phyloP scores from a whole-genome alignment of 2,888 invertebrate species.

The Caenorhabditis sp. region DNA sequence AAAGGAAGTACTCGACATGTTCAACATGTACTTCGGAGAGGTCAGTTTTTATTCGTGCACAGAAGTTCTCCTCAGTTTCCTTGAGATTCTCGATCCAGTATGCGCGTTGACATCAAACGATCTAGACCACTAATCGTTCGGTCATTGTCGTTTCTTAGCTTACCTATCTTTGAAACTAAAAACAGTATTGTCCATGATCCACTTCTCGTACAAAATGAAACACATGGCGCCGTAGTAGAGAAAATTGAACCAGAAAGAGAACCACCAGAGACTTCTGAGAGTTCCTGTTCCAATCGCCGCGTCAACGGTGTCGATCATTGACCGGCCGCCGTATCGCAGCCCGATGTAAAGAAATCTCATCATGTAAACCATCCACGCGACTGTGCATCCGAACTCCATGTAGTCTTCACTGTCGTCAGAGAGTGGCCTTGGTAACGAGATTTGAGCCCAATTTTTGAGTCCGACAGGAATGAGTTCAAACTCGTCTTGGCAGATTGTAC shows the following conservation, averaged over 20 bases:
- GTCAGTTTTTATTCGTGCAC: conserved; percentile 61
- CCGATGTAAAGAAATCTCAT: conserved; percentile 41
- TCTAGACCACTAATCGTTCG: conserved; percentile 7
- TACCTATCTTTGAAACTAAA: conserved; percentile 62
- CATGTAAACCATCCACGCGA: conserved; percentile 72
- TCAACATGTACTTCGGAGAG: conserved; percentile 85
- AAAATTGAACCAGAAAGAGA: conserved; percentile 73
- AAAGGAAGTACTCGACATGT: conserved; percentile 93
- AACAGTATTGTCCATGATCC: conserved; percentile 68
- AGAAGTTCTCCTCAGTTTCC: background rate
- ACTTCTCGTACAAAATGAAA: conserved; percentile 63
- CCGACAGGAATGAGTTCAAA: conserved; percentile 59
- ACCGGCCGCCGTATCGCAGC: conserved; percentile 36
- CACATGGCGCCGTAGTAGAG: conserved; percentile 70
- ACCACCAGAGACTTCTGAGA: conserved; percentile 65
- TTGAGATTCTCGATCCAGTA: background rate
- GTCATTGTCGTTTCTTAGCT: background rate
- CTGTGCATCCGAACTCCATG: conserved; percentile 67
- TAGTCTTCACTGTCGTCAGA: conserved; percentile 56
- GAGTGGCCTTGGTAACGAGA: conserved; percentile 62
- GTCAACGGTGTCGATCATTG: conserved; percentile 39
- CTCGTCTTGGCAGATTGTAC: conserved; percentile 56
- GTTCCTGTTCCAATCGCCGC: conserved; percentile 51
- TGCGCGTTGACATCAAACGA: background rate
- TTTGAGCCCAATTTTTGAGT: conserved; percentile 48